A percentile compares a stretch with the other conserved stretches of the same genome.
phyloP scores from a whole-genome alignment of 1,140 invertebrate genomes.

The Lamellibrachia luymesi region DNA sequence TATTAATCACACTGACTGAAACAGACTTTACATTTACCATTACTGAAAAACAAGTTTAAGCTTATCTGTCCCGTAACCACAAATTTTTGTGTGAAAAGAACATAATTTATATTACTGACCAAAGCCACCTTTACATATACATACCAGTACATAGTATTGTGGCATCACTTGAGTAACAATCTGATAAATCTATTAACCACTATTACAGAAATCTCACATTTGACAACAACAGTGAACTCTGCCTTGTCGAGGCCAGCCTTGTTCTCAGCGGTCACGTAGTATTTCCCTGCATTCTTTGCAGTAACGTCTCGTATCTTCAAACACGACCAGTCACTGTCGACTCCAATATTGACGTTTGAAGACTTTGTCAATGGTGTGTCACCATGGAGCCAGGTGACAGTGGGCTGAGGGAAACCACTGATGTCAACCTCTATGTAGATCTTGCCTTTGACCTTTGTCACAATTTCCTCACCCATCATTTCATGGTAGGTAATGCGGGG shows the following conservation, averaged over 20 bases:
- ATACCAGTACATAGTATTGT: no score
- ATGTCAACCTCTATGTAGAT: constrained; percentile 27
- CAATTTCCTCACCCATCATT: constrained; percentile 8
- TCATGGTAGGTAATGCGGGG: constrained; percentile 24
- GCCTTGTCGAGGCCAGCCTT: constrained; percentile 39
- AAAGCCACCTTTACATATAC: no score
- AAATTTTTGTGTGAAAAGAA: no score
- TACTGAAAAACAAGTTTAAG: no score
- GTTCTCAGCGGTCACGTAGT: constrained; percentile 26
- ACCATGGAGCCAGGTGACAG: constrained; percentile 24
- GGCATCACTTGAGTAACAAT: neutral
- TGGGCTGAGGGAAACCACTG: constrained; percentile 22
- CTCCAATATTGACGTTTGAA: constrained; percentile 22
- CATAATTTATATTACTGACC: no score
- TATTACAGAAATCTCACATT: constrained; percentile 18
- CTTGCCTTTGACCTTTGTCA: constrained; percentile 11
- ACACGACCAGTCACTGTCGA: constrained; percentile 21
- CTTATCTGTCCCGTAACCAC: no score
- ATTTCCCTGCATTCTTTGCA: constrained; percentile 23
- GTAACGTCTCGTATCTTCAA: constrained; percentile 21
- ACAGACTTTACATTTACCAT: no score
- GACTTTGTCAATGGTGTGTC: constrained; percentile 12
- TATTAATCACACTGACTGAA: no score
- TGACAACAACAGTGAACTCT: constrained; percentile 23
- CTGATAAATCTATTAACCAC: neutral